A percentile compares a stretch with the other conserved stretches of the same genome.
phyloP scores from a whole-genome alignment of 2,888 invertebrate species.

The Noctua comes region DNA sequence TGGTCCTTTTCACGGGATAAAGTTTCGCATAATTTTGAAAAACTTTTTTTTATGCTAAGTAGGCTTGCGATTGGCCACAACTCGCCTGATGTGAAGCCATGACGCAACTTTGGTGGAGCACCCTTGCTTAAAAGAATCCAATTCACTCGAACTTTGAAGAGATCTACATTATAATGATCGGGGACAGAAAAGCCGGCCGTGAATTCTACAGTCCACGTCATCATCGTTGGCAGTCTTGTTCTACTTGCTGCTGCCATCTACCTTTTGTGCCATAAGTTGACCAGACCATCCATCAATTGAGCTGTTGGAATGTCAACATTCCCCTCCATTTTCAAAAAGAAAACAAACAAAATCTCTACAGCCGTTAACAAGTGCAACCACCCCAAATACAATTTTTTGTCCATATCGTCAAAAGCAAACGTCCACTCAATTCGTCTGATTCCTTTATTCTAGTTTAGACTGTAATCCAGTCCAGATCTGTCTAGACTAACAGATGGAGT shows the following conservation, averaged over 20 bases:
- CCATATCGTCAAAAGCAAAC: slow-evolving; percentile 9
- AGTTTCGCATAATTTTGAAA: too few species aligned
- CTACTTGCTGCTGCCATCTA: neutral
- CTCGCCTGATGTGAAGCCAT: too few species aligned
- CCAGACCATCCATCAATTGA: neutral
- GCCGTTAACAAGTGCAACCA: neutral
- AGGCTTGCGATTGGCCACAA: too few species aligned
- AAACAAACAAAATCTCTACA: neutral
- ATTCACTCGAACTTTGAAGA: too few species aligned
- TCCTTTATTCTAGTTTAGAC: slow-evolving; percentile 39
- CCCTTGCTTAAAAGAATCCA: too few species aligned
- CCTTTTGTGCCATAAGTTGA: neutral
- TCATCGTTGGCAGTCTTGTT: neutral
- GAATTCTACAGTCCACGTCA: neutral
- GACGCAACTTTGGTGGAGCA: too few species aligned
- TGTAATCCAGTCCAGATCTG: slow-evolving; percentile 53
- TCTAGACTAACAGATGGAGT: slow-evolving; percentile 63
- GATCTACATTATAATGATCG: too few species aligned
- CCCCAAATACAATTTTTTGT: neutral
- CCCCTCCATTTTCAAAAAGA: neutral
- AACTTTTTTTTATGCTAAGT: too few species aligned
- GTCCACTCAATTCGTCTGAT: slow-evolving; percentile 32
- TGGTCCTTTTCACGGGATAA: too few species aligned
- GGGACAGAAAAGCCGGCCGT: too few species aligned
- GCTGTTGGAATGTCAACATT: neutral